phyloP scores from a whole-genome alignment of 2,113 vertebrate species.

The Syngnathus scovelli region DNA sequence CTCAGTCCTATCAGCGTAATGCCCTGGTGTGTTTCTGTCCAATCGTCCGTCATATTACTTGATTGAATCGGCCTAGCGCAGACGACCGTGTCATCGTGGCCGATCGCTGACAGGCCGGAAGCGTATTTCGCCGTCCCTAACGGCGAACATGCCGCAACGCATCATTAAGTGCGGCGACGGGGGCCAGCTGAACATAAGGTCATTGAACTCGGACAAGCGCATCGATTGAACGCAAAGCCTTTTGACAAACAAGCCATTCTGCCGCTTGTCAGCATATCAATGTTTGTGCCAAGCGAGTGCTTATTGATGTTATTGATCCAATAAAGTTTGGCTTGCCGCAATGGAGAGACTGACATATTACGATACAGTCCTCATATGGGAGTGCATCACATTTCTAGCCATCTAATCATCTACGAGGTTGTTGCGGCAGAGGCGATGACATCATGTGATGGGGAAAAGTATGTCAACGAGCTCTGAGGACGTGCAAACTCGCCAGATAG shows the following conservation, averaged over 20 bases:
- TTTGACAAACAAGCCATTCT: conserved; percentile 60
- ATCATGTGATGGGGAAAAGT: too few relatives aligned
- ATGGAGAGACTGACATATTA: background rate
- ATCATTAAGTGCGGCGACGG: conserved; percentile 34
- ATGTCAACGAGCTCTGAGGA: too few relatives aligned
- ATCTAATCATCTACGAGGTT: too few relatives aligned
- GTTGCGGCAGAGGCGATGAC: too few relatives aligned
- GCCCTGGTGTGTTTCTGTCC: background rate
- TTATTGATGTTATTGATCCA: conserved; percentile 49
- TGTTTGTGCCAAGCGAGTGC: conserved; percentile 37
- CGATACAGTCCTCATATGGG: background rate
- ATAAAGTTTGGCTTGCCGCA: conserved; percentile 29
- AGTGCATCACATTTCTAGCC: background rate
- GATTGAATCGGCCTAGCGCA: conserved; percentile 14
- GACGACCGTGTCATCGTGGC: background rate
- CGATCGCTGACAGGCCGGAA: background rate
- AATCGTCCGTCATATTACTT: conserved; percentile 10
- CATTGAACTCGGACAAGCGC: conserved; percentile 36
- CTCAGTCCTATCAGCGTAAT: background rate
- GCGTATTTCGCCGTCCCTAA: background rate
- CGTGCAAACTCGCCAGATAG: too few relatives aligned
- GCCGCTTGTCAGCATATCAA: conserved; percentile 56
- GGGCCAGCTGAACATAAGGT: conserved; percentile 34
- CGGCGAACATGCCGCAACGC: conserved; percentile 3
- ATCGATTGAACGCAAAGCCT: conserved; percentile 62